Conservation (phyloP, 2,113 vertebrate species). For the Grammomys dolichurus region DNA sequence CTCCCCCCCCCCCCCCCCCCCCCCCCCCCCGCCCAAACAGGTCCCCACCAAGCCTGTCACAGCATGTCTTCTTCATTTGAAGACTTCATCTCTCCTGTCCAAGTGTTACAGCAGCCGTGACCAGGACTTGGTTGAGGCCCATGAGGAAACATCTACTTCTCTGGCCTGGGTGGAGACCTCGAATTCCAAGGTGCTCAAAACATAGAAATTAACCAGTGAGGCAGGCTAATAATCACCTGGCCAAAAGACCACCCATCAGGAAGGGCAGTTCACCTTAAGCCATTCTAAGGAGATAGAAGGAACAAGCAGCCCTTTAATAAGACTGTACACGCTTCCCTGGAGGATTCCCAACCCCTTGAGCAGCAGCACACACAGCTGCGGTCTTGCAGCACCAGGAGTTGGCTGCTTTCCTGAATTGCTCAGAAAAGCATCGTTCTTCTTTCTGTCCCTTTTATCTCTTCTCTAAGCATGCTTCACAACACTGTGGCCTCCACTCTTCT, state of each 20-base stretch:
- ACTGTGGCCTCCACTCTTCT: background rate
- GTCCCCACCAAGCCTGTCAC: background rate
- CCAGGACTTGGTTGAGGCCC: background rate
- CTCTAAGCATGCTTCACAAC: background rate
- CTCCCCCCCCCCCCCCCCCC: too few species aligned
- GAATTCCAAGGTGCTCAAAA: background rate
- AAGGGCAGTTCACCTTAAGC: background rate
- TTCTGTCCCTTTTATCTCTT: background rate
- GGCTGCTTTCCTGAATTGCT: background rate
- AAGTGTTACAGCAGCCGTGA: background rate
- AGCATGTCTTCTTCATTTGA: background rate
- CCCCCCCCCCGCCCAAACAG: too few species aligned
- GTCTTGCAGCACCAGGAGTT: background rate
- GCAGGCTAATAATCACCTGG: background rate
- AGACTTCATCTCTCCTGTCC: constrained; percentile 5
- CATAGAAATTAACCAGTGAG: background rate
- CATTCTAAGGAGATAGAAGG: background rate
- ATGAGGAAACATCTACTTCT: background rate
- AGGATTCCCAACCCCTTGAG: background rate
- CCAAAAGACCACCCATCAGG: background rate
- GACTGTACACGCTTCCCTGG: background rate
- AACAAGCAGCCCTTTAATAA: background rate
- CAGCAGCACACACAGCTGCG: background rate
- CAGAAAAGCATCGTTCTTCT: background rate
- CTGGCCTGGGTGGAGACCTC: background rate